Conservation (phyloP, 53 echinoderm and acorn worm species). For the Echinometra lucunter region DNA sequence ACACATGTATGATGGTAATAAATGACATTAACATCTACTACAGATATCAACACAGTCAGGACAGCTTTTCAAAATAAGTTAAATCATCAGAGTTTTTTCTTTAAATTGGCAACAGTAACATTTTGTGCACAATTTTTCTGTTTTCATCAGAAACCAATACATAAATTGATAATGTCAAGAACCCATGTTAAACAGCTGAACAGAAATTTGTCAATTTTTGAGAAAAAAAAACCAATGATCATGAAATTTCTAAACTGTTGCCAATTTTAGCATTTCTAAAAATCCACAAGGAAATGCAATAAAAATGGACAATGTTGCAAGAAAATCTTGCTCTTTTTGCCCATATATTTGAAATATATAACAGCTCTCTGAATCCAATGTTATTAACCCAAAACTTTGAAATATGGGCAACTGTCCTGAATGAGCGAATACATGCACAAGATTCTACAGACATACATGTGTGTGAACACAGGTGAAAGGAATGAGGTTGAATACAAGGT, state of each 20-base stretch:
- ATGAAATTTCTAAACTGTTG: too few species aligned
- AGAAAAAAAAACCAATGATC: too few species aligned
- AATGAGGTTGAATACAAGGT: neutral
- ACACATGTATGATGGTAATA: neutral
- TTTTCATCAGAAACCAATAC: neutral
- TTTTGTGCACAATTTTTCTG: neutral
- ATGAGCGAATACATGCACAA: neutral
- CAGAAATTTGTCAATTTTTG: too few species aligned
- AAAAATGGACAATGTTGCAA: neutral
- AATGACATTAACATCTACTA: neutral
- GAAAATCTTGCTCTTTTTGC: neutral
- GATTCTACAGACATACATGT: conserved; percentile 36
- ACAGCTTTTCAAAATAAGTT: neutral
- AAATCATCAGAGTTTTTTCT: neutral
- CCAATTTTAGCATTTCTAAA: neutral
- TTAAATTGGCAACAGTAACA: neutral
- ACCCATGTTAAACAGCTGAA: too few species aligned
- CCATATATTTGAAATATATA: neutral
- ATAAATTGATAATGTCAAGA: too few species aligned
- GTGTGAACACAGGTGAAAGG: neutral
- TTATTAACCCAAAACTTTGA: neutral
- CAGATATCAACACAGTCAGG: neutral
- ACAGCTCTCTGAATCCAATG: too few species aligned
- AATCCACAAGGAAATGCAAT: too few species aligned
- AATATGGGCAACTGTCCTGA: neutral